Conservation (phyloP, 2,797 vertebrate species). For the Chiroxiphia lanceolata region DNA sequence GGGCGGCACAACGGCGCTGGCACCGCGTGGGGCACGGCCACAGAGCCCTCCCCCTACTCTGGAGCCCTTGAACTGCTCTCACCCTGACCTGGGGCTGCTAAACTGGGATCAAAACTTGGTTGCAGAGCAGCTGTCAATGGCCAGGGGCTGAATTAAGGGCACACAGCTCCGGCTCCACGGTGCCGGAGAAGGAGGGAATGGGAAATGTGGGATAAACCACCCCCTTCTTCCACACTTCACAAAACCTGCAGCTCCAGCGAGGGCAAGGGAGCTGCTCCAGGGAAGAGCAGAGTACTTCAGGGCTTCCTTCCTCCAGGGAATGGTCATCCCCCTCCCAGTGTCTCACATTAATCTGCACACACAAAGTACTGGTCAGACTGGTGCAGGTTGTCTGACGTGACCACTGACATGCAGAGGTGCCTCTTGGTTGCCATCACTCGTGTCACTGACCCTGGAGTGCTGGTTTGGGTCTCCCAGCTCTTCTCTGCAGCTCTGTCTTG, state of each 20-base stretch:
- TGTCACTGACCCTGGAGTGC: not conserved
- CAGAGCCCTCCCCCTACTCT: not conserved
- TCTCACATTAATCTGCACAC: not conserved
- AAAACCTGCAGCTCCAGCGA: fast-evolving
- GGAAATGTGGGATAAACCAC: not conserved
- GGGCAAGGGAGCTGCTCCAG: no score
- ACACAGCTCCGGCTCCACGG: not conserved
- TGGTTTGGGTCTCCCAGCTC: not conserved
- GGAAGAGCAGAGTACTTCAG: not conserved
- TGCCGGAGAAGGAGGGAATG: not conserved
- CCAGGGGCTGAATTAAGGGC: not conserved
- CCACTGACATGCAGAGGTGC: not conserved
- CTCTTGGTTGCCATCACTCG: not conserved
- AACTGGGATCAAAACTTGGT: not conserved
- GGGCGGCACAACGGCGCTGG: not conserved
- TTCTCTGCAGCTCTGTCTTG: not conserved
- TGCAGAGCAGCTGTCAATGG: not conserved
- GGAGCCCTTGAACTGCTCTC: not conserved
- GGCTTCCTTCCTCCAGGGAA: not conserved
- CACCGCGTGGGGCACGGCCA: not conserved
- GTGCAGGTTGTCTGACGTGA: not conserved
- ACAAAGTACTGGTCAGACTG: fast-evolving
- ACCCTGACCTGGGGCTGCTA: not conserved
- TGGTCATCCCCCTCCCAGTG: fast-evolving
- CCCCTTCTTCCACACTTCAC: not conserved